Conservation (phyloP, 2,797 vertebrate genomes). For the Pantherophis alleghaniensis region DNA sequence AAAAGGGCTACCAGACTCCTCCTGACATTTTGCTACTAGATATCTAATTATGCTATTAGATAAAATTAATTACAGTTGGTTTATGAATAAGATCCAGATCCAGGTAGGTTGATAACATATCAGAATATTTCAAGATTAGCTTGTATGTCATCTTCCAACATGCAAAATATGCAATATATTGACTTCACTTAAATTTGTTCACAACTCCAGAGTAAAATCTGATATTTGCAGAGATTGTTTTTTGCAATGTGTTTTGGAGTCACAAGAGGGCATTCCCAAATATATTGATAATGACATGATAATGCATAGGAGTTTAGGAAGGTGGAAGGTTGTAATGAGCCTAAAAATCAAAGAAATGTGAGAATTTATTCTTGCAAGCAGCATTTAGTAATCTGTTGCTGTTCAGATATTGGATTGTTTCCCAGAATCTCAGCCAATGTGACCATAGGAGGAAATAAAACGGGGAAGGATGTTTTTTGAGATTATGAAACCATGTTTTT, state of each 20-base stretch:
- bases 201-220: not conserved
- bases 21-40: not conserved
- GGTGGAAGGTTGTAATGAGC: not conserved
- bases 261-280: not conserved
- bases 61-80: not conserved
- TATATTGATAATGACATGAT: not conserved
- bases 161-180: not conserved
- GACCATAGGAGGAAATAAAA: not conserved
- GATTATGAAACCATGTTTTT: not conserved
- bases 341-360: not conserved
- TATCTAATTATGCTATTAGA: not conserved
- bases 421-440: not conserved
- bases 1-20: not conserved
- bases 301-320: not conserved
- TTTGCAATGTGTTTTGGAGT: not conserved
- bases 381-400: not conserved
- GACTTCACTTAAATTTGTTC: not conserved
- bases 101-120: not conserved
- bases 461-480: not conserved
- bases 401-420: not conserved
- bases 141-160: not conserved
- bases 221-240: not conserved
- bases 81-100: not conserved
- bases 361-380: not conserved
- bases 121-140: not conserved